Conservation (phyloP, 2,797 vertebrate genomes). For the Rousettus madagascariensis region DNA sequence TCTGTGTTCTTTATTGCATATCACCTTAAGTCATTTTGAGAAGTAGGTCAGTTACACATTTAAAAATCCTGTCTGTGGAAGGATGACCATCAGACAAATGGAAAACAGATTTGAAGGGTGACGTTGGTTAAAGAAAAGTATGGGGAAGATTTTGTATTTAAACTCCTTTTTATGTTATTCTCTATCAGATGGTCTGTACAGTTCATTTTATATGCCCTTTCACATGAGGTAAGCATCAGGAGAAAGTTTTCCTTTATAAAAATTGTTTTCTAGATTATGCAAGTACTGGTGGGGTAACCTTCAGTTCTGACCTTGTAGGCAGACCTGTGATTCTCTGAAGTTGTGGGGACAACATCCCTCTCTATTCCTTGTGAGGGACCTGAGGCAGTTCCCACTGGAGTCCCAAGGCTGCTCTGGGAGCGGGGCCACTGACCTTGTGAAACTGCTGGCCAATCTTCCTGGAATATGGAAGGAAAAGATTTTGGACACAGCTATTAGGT, state of each 20-base stretch:
- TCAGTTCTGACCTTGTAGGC: not conserved
- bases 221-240: not conserved
- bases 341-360: not conserved
- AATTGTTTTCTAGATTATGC: not conserved
- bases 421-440: not conserved
- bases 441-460: not conserved
- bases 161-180: conserved; percentile 14
- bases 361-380: not conserved
- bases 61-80: conserved; percentile 21
- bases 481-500: not conserved
- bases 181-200: not conserved
- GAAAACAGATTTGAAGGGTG: not conserved
- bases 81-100: not conserved
- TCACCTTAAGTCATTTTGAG: conserved; percentile 29
- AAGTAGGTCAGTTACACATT: conserved; percentile 23
- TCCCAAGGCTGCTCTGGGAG: not conserved
- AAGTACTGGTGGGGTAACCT: not conserved
- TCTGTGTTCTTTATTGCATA: conserved; percentile 33
- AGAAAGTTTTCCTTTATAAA: not conserved
- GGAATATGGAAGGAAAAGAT: not conserved
- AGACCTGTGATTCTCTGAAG: not conserved
- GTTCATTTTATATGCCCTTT: not conserved
- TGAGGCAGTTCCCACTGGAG: not conserved
- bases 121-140: not conserved
- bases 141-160: not conserved